Evolutionary conservation across 2,113 vertebrate genomes (phyloP).

Genomic region (Platysteira castanea): DNA sequence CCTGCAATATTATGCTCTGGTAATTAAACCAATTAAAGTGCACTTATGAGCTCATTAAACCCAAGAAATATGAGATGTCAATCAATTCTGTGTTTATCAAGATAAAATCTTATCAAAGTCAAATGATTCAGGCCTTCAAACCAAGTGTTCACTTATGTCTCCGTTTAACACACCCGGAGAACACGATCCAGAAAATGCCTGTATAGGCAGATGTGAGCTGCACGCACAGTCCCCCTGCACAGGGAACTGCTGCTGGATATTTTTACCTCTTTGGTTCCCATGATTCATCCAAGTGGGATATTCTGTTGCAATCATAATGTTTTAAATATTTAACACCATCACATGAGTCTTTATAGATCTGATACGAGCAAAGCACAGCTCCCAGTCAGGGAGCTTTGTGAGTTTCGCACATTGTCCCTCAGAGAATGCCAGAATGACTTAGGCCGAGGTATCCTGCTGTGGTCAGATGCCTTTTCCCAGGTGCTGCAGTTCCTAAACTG

Average conservation of each 20-base stretch:
- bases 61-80: background rate
- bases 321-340: background rate
- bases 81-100: background rate
- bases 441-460: background rate
- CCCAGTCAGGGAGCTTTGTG: background rate
- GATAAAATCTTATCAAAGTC: slow-evolving; percentile 28
- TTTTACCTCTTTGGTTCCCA: background rate
- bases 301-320: background rate
- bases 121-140: background rate
- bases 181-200: background rate
- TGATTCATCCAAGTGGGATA: background rate
- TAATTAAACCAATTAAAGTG: slow-evolving; percentile 42
- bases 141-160: background rate
- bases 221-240: rapidly evolving
- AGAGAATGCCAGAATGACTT: background rate
- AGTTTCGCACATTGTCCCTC: background rate
- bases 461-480: background rate
- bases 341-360: background rate
- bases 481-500: background rate
- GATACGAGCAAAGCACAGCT: background rate
- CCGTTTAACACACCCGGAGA: background rate
- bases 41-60: slow-evolving; percentile 42
- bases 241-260: background rate
- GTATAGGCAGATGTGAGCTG: background rate
- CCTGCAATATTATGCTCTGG: background rate